phyloP scores from a whole-genome alignment of 2,113 vertebrate genomes.

The Oreamnos americanus region DNA sequence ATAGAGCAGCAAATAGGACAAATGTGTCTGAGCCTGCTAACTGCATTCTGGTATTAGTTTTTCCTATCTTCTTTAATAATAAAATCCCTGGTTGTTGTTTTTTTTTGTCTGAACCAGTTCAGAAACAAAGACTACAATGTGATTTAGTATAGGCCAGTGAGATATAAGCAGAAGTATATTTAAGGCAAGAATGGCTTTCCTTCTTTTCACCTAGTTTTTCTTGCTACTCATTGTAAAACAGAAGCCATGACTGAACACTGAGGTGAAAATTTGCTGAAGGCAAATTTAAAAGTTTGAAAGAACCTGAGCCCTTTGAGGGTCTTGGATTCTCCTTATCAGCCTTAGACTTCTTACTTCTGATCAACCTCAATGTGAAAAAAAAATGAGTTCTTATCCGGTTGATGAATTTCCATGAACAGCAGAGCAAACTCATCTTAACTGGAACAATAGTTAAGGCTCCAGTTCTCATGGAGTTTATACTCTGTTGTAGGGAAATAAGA shows the following conservation, averaged over 20 bases:
- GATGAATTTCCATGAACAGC: background rate
- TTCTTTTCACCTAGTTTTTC: background rate
- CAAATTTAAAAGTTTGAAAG: background rate
- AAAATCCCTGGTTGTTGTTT: background rate
- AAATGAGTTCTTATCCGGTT: background rate
- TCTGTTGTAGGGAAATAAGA: background rate
- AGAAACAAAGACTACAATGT: background rate
- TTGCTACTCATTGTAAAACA: background rate
- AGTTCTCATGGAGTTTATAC: background rate
- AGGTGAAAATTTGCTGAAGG: background rate
- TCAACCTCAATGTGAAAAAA: background rate
- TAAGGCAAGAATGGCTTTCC: background rate
- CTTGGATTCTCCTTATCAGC: background rate
- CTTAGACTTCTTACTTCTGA: background rate
- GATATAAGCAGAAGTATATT: background rate
- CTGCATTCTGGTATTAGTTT: background rate
- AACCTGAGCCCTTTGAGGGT: background rate
- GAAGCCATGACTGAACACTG: background rate
- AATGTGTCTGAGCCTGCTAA: background rate
- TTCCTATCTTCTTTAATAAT: background rate
- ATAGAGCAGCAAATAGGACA: background rate
- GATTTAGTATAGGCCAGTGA: background rate
- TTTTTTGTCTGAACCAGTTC: background rate
- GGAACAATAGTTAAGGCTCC: background rate
- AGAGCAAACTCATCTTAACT: background rate